phyloP scores from a whole-genome alignment of 2,113 vertebrate genomes.

The Cyprinodon tularosa region DNA sequence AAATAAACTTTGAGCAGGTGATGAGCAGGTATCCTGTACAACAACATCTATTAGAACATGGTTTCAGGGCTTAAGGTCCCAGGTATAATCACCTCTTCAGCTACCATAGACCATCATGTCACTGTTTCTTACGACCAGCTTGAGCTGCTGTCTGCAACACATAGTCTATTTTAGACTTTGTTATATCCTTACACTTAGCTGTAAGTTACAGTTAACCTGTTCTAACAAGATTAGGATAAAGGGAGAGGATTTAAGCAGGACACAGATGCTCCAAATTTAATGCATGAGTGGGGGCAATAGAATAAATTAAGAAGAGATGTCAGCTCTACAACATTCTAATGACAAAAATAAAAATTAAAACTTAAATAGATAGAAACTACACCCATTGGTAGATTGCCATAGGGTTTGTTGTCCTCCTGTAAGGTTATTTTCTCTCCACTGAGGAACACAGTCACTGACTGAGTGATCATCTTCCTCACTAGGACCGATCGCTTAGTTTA shows the following conservation, averaged over 20 bases:
- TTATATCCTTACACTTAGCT: conserved; percentile 56
- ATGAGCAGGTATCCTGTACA: neutral
- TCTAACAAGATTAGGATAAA: conserved; percentile 79
- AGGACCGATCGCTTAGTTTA: conserved; percentile 5
- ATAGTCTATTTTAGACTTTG: conserved; percentile 27
- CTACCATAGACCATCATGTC: neutral
- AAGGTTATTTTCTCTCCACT: no score
- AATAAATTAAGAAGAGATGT: conserved; percentile 5
- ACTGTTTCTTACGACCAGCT: neutral
- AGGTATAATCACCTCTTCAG: neutral
- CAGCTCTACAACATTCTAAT: neutral
- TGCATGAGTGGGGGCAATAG: conserved; percentile 7
- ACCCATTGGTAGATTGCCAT: neutral
- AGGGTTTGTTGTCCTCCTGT: neutral
- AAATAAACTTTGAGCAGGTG: neutral
- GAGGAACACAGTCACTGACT: no score
- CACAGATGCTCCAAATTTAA: conserved; percentile 65
- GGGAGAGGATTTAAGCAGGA: conserved; percentile 65
- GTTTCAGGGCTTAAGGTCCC: neutral
- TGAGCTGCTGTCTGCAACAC: neutral
- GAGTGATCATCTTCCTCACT: no score
- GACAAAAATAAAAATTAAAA: neutral
- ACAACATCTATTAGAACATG: neutral
- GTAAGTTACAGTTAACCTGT: conserved; percentile 59
- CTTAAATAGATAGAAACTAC: neutral